These are phyloP conservation scores for Diaphora mendica DNA, from an alignment of 2,888 invertebrate genomes.

Conservation along the genomic window DNA sequence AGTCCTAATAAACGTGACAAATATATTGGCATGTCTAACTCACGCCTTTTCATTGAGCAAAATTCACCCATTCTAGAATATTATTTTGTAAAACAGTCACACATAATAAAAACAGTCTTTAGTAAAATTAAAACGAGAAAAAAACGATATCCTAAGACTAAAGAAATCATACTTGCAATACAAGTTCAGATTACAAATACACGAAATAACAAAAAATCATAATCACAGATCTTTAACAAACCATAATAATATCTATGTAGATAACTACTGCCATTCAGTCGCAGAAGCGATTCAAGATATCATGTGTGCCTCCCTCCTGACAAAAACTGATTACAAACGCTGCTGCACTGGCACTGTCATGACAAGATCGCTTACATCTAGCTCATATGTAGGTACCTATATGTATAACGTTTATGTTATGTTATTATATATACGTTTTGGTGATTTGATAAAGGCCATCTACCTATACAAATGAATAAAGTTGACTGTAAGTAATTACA, in stretches of 20 bases:
- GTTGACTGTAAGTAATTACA: too few relatives aligned
- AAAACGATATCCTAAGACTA: not conserved
- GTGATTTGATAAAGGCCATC: too few relatives aligned
- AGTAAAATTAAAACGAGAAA: not conserved
- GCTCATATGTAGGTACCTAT: not conserved
- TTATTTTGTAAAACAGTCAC: too few relatives aligned
- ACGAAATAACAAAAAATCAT: not conserved
- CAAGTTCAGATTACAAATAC: not conserved
- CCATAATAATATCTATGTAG: not conserved
- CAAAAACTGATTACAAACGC: not conserved
- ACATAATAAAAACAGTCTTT: too few relatives aligned
- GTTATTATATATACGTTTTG: too few relatives aligned
- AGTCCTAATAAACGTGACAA: too few relatives aligned
- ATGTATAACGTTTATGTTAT: too few relatives aligned
- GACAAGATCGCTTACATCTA: not conserved
- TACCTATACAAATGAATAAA: too few relatives aligned
- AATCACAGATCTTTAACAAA: not conserved
- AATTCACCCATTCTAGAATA: too few relatives aligned
- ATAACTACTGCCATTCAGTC: not conserved
- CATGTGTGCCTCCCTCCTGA: not conserved
- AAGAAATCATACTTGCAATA: not conserved
- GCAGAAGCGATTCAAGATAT: not conserved
- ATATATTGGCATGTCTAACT: too few relatives aligned
- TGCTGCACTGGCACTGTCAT: not conserved
- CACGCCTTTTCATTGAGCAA: too few relatives aligned